These are phyloP conservation scores for Pristionchus exspectatus DNA, from an alignment of 2,888 invertebrate species.

Conservation along the genomic window DNA sequence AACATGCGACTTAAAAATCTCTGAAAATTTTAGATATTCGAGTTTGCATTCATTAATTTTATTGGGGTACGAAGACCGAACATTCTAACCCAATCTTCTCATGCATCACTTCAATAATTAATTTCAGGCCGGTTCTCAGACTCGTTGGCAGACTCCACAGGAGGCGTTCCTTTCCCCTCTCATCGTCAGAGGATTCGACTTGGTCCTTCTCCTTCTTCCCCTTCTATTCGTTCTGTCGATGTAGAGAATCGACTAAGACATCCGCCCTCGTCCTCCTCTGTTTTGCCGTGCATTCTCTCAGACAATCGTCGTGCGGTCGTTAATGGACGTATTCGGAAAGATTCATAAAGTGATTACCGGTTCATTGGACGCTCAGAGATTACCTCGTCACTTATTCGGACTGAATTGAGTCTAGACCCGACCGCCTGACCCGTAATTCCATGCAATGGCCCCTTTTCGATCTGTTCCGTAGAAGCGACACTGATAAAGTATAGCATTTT, in stretches of 20 bases:
- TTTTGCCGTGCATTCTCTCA: constrained; percentile 16
- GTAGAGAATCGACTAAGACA: constrained; percentile 5
- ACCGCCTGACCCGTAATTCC: neutral
- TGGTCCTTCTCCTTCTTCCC: constrained; percentile 6
- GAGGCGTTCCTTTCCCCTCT: constrained; percentile 50
- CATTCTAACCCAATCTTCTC: neutral
- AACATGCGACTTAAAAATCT: neutral
- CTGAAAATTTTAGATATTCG: neutral
- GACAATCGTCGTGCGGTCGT: neutral
- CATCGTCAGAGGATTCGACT: constrained; percentile 20
- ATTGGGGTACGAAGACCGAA: too few relatives aligned
- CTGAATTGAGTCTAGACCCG: neutral
- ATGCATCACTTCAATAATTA: neutral
- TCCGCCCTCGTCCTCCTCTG: neutral
- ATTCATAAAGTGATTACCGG: constrained; percentile 8
- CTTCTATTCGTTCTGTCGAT: neutral
- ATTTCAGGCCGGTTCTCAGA: constrained; percentile 27
- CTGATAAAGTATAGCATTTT: too few relatives aligned
- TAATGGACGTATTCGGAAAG: neutral
- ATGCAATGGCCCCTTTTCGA: too few relatives aligned
- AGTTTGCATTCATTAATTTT: neutral
- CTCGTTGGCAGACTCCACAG: constrained; percentile 4
- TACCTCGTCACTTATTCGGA: neutral
- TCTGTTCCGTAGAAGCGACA: too few relatives aligned
- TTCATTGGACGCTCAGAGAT: neutral